Evolutionary conservation across 92 coral and sea anemone species (phyloP), one percentile per base, ranked within the genome.

Genomic region (Porites rus): DNA sequence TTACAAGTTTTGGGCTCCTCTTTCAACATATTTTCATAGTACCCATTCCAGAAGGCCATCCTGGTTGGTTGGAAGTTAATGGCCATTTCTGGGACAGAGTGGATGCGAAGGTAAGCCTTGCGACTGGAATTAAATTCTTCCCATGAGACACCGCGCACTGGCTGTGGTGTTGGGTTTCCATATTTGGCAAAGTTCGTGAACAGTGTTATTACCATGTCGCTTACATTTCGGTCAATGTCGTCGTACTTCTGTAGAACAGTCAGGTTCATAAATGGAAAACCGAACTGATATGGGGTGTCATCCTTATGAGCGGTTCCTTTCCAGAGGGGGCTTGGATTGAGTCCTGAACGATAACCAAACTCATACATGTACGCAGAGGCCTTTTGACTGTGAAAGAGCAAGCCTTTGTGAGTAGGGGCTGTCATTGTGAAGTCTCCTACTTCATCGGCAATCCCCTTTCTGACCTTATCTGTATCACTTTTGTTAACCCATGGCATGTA

Each of bases 31-130:
- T 82, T 94, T 59, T 94, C 94, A 51, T 93, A 94, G 67, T 73
- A 93, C 82, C 74, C 73, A 70, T 94, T 94, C 98, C 98, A 94
- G 82, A 94, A 94, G 3, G 98, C 98, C 82, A 93, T 83, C 53
- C 81, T 85, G 24, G 92, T 92, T 66, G 88, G 87, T 68, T 79
- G 88, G 83, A 90, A 94, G 81, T 82, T 78, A 12, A 61, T 64
- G 22, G 87, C 90, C 88, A 93, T 90, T 86, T 93, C 71, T 28
- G 93, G 98, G 51, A 83, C 65, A 11, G 76, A 61, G 50, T 94
- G 89, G 46, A 94, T 86, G 58, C 87, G 88, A 86, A 94, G 16
- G 50, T 94, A 94, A 8, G 75, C 78, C 70, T 65, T 90, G 69
- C 75, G 64, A 18, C 78, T 81, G 51, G 78, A 51, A 83, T 93